Evolutionary conservation across 2,113 vertebrate genomes (phyloP).

Genomic region (Candoia aspera): DNA sequence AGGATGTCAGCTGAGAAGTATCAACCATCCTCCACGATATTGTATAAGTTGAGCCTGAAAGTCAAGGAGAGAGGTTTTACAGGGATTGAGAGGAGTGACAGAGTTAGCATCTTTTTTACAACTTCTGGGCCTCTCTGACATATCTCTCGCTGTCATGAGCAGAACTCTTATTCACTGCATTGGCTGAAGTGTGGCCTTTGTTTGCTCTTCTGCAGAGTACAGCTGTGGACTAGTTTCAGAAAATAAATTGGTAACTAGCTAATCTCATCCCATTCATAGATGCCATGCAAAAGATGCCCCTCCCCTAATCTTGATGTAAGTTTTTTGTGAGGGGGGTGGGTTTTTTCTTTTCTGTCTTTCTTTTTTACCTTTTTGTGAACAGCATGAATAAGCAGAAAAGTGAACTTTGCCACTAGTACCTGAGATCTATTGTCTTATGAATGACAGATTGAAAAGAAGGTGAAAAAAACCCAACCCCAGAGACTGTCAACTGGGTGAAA

Average conservation of each 20-base stretch:
- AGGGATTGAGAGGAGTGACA: not conserved
- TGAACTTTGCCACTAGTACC: slow-evolving; percentile 36
- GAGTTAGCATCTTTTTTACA: not conserved
- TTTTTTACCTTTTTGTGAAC: not conserved
- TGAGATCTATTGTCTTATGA: slow-evolving; percentile 35
- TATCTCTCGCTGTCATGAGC: not conserved
- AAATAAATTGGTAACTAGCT: slow-evolving; percentile 18
- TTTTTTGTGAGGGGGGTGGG: not conserved
- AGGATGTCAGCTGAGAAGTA: not conserved
- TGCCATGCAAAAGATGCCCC: slow-evolving; percentile 22
- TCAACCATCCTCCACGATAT: not conserved
- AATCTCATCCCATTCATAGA: slow-evolving; percentile 31
- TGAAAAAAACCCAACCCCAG: not conserved
- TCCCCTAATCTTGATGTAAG: slow-evolving; percentile 13
- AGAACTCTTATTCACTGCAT: not conserved
- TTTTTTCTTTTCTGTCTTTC: not conserved
- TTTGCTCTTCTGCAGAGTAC: slow-evolving; percentile 6
- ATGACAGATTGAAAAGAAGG: slow-evolving; percentile 37
- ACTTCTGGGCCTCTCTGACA: not conserved
- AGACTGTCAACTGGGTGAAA: slow-evolving; percentile 31
- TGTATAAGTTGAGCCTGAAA: not conserved
- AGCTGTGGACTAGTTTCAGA: not conserved
- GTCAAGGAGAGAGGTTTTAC: not conserved
- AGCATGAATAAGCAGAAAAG: slow-evolving; percentile 32
- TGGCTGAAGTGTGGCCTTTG: slow-evolving; percentile 17